Base-by-base conservation (phyloP, 2,888 invertebrate genomes). In the Heliconius sara region DNA sequence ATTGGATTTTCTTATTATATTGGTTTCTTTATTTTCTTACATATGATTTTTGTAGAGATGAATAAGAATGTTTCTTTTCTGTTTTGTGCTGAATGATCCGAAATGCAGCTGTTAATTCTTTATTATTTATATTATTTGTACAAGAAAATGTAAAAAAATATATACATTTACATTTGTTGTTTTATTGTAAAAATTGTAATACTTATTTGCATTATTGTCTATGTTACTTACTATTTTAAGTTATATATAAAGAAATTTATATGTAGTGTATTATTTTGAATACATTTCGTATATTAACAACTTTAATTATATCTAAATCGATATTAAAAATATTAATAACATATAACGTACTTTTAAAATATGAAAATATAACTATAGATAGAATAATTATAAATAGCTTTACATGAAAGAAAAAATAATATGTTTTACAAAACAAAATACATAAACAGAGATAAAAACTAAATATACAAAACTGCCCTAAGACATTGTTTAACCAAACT, bases 1-100 rank as follows among this genome's bases (percentile, higher is more conserved):
- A 25, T 77, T 63, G n/a, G 72, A 73, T 75, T 75, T 43, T 12
- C 16, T 22, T 65, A 47, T 75, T 65, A 65, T 43, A 73, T 73
- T 73, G 27, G 43, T 73, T 67, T 73, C 9, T 39, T 67, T 60
- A 60, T 3, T 10, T 22, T 25, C 27, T 30, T 27, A 25, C 4
- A 60, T 60, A n/a, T 60, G n/a, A 13, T 25, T 22, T 30, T 39
- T 60, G 71, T 16, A 27, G 52, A 57, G 12, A 22, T 30, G 6
- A 22, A 67, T 19, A 16, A 67, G 9, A 34, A 22, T 1, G 34
- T 10, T 19, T 39, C 12, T n/a, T n/a, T 68, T 68, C 0, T 52
- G 19, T 0, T 67, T 39, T 67, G n/a, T 22, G 16, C 16, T 5
- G 30, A 27, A 16, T 66, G 9, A 7, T 22, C 22, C 22, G 16